Percentiles rank a stretch among this genome's conserved stretches.
phyloP scores from a whole-genome alignment of 2,113 vertebrate species.

The Centropus unirufus region DNA sequence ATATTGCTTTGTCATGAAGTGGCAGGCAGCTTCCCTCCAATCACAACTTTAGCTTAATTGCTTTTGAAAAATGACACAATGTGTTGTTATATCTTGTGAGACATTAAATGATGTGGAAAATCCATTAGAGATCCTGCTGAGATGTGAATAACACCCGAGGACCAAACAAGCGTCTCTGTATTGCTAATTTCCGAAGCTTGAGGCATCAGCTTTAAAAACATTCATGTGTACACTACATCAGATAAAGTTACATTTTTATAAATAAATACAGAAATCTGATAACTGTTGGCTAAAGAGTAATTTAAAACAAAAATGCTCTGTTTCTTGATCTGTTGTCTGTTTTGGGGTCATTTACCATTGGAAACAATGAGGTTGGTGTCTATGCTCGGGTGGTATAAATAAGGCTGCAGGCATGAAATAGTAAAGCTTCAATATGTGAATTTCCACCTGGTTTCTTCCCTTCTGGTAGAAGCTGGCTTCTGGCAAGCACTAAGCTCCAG shows the following conservation, averaged over 20 bases:
- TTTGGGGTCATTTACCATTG: not conserved
- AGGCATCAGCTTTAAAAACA: not conserved
- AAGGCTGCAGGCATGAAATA: not conserved
- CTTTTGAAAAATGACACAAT: constrained; percentile 48
- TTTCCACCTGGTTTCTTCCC: constrained; percentile 1
- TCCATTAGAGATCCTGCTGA: constrained; percentile 58
- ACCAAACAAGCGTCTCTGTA: not conserved
- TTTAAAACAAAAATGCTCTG: not conserved
- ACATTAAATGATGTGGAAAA: constrained; percentile 57
- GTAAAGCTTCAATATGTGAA: not conserved
- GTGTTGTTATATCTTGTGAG: not conserved
- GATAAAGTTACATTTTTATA: not conserved
- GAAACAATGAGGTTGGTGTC: not conserved
- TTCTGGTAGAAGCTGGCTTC: not conserved
- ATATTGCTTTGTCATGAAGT: not conserved
- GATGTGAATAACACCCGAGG: constrained; percentile 9
- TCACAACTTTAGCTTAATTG: constrained; percentile 29
- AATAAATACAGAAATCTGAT: not conserved
- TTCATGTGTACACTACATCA: not conserved
- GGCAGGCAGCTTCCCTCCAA: not conserved
- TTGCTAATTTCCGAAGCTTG: constrained; percentile 15
- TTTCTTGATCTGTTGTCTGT: not conserved
- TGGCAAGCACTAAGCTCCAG: not conserved
- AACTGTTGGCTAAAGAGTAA: not conserved
- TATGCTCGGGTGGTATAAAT: not conserved